These are phyloP conservation scores for Pseudomyrmex sp. DNA, from an alignment of 1,140 invertebrate genomes.

Conservation along the genomic window DNA sequence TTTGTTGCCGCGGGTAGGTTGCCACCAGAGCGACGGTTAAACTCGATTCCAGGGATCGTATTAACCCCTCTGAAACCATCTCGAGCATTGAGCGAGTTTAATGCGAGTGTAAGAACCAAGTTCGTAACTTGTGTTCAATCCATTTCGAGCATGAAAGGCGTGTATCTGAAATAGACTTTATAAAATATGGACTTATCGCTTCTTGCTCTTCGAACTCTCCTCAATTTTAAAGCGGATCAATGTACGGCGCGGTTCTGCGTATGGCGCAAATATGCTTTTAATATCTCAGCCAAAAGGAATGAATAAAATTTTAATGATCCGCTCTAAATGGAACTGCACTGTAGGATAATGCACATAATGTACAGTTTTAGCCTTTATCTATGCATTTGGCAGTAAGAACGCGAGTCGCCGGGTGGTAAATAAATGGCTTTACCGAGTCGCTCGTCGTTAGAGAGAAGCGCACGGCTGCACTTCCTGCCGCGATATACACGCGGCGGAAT, in stretches of 20 bases:
- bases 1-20: slow-evolving; percentile 23
- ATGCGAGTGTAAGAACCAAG: neutral
- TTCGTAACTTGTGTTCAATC: neutral
- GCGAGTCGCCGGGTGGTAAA: slow-evolving; percentile 22
- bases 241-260: neutral
- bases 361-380: slow-evolving; percentile 45
- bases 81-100: too few relatives aligned
- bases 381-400: slow-evolving; percentile 38
- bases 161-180: neutral
- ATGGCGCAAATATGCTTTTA: slow-evolving; percentile 16
- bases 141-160: neutral
- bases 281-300: slow-evolving; percentile 27
- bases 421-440: slow-evolving; percentile 51
- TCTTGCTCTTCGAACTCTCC: neutral
- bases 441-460: slow-evolving; percentile 16
- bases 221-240: neutral
- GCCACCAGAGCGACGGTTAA: slow-evolving; percentile 22
- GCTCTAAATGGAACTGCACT: slow-evolving; percentile 16
- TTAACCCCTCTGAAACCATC: neutral
- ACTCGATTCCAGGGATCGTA: neutral
- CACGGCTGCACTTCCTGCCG: slow-evolving; percentile 31
- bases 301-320: slow-evolving; percentile 40
- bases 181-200: neutral
- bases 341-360: slow-evolving; percentile 15
- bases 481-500: slow-evolving; percentile 6